Evolutionary conservation across 2,113 vertebrate species (phyloP).

Genomic region (Myotis davidii): DNA sequence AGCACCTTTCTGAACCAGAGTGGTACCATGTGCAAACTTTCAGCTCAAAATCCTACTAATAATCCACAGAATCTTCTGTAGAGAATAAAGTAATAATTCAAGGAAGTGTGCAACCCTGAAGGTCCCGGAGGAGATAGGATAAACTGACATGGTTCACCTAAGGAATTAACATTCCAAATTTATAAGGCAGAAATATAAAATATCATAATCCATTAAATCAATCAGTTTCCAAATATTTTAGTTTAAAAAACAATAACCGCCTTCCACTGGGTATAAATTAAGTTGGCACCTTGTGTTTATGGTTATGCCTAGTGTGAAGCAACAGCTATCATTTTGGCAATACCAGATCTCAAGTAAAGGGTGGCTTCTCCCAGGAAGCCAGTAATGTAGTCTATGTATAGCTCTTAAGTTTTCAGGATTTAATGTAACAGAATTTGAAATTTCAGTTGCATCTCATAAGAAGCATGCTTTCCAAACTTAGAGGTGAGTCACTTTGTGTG

Average conservation of each 20-base stretch:
- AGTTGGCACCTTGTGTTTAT: background rate
- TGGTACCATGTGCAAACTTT: background rate
- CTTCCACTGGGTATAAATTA: background rate
- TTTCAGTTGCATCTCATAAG: background rate
- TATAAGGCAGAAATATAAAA: background rate
- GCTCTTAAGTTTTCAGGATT: background rate
- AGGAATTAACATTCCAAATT: background rate
- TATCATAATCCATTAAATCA: background rate
- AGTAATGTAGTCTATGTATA: background rate
- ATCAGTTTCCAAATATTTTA: background rate
- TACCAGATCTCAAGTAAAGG: conserved; percentile 11
- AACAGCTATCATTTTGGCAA: background rate
- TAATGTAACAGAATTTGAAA: conserved; percentile 19
- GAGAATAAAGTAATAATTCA: background rate
- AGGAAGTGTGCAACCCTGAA: background rate
- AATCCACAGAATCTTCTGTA: background rate
- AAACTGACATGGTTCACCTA: background rate
- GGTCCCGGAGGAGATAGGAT: background rate
- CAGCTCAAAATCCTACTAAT: background rate
- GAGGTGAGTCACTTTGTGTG: background rate
- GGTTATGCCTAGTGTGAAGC: background rate
- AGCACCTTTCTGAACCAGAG: background rate
- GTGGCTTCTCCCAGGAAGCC: background rate
- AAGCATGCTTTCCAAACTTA: background rate
- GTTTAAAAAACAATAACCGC: background rate